Percentiles rank a stretch among this genome's conserved stretches.
Conservation (phyloP, 2,888 invertebrate species). For the Drosophila phalerata region DNA sequence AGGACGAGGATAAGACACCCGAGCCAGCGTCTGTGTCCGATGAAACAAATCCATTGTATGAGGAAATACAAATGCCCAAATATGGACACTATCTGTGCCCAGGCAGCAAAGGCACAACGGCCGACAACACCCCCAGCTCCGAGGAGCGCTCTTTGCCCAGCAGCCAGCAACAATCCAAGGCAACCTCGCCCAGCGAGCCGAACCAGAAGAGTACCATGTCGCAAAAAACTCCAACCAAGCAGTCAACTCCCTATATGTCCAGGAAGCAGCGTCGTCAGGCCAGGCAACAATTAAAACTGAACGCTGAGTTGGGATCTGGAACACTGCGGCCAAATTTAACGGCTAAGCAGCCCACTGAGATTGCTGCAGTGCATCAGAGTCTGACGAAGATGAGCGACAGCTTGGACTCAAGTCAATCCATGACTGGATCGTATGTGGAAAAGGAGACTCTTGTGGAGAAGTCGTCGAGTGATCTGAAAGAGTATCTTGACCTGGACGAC, state of each 20-base stretch:
- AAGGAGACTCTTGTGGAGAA: slow-evolving; percentile 90
- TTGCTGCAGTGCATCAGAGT: slow-evolving; percentile 57
- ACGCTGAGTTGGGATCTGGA: slow-evolving; percentile 49
- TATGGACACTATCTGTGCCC: slow-evolving; percentile 85
- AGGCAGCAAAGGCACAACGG: slow-evolving; percentile 86
- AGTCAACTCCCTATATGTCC: slow-evolving; percentile 73
- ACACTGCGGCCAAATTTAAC: slow-evolving; percentile 27
- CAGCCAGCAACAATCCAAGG: slow-evolving; percentile 82
- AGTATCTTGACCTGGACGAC: slow-evolving; percentile 88
- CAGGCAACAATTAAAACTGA: slow-evolving; percentile 72
- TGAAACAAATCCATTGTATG: slow-evolving; percentile 76
- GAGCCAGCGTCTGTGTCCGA: slow-evolving; percentile 83
- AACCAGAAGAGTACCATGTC: slow-evolving; percentile 54
- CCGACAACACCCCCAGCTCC: slow-evolving; percentile 87
- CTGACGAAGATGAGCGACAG: slow-evolving; percentile 39
- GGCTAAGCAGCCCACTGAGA: slow-evolving; percentile 33
- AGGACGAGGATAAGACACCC: slow-evolving; percentile 87
- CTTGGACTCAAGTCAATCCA: slow-evolving; percentile 65
- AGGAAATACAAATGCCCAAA: slow-evolving; percentile 86
- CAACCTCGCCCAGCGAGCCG: slow-evolving; percentile 77
- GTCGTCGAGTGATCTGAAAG: slow-evolving; percentile 87
- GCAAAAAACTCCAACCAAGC: slow-evolving; percentile 52
- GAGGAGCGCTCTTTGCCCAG: slow-evolving; percentile 84
- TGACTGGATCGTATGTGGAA: slow-evolving; percentile 86
- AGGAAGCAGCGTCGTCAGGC: slow-evolving; percentile 75